Conservation (phyloP, 2,888 invertebrate species). For the Megaustenia siamemsis region DNA sequence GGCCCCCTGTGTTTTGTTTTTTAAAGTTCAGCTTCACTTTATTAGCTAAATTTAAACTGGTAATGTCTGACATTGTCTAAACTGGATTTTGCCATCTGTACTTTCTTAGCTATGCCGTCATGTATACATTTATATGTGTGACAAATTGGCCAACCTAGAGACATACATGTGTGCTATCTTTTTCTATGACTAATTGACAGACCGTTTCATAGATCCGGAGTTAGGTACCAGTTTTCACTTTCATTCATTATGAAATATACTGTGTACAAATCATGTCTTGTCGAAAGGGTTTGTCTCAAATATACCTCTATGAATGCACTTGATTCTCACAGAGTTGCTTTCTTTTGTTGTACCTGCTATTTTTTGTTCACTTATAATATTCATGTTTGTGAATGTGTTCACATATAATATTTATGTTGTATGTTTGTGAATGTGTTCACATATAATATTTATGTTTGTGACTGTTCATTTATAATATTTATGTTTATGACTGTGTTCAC, state of each 20-base stretch:
- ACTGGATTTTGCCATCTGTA: background rate
- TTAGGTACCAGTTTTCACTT: background rate
- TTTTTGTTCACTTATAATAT: no score
- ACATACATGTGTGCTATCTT: background rate
- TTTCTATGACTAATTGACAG: background rate
- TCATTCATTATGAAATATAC: conserved; percentile 30
- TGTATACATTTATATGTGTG: background rate
- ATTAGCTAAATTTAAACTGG: no score
- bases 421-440: no score
- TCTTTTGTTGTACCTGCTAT: background rate
- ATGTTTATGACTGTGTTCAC: no score
- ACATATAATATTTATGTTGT: no score
- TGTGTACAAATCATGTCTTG: background rate
- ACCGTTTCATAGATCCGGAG: background rate
- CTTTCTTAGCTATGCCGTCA: background rate
- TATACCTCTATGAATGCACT: conserved; percentile 49
- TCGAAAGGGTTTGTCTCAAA: conserved; percentile 39
- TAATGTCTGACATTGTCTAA: no score
- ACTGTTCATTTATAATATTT: no score
- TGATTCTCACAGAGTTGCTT: background rate
- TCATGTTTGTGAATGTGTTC: no score
- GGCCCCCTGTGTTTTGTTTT: no score
- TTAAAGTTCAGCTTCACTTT: no score
- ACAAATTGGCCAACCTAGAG: background rate
- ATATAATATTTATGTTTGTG: no score